Conservation (phyloP, 2,888 invertebrate genomes). For the Charanyca ferruginea region DNA sequence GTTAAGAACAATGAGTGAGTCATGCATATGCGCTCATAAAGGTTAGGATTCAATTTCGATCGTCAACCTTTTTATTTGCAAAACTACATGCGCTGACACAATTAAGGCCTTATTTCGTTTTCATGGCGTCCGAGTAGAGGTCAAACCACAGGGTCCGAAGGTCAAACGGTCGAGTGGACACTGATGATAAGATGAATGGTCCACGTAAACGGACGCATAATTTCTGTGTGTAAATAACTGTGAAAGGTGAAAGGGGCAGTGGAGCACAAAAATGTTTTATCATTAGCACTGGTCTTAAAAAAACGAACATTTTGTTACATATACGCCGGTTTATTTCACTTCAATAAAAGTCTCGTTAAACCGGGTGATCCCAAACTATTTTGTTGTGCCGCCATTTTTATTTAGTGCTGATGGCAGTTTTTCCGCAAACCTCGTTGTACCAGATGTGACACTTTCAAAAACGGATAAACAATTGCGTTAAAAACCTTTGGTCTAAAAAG, state of each 20-base stretch:
- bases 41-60: too few relatives aligned
- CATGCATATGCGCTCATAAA: too few relatives aligned
- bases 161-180: slow-evolving; percentile 37
- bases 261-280: slow-evolving; percentile 16
- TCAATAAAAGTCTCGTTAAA: slow-evolving; percentile 22
- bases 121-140: slow-evolving; percentile 21
- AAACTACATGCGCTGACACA: slow-evolving; percentile 9
- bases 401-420: slow-evolving; percentile 51
- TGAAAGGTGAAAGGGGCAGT: slow-evolving; percentile 1
- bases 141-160: slow-evolving; percentile 25
- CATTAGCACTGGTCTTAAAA: neutral
- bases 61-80: neutral
- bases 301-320: neutral
- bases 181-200: slow-evolving; percentile 48
- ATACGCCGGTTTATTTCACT: slow-evolving; percentile 9
- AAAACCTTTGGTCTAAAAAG: neutral
- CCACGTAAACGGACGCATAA: slow-evolving; percentile 28
- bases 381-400: slow-evolving; percentile 44
- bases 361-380: slow-evolving; percentile 18
- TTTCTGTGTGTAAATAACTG: slow-evolving; percentile 14
- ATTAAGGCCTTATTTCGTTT: slow-evolving; percentile 10
- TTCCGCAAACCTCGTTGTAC: slow-evolving; percentile 12
- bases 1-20: too few relatives aligned
- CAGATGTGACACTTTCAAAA: slow-evolving; percentile 36
- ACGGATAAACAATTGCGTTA: slow-evolving; percentile 24